phyloP scores from a whole-genome alignment of 2,113 vertebrate species.

The Leucosticte australis region DNA sequence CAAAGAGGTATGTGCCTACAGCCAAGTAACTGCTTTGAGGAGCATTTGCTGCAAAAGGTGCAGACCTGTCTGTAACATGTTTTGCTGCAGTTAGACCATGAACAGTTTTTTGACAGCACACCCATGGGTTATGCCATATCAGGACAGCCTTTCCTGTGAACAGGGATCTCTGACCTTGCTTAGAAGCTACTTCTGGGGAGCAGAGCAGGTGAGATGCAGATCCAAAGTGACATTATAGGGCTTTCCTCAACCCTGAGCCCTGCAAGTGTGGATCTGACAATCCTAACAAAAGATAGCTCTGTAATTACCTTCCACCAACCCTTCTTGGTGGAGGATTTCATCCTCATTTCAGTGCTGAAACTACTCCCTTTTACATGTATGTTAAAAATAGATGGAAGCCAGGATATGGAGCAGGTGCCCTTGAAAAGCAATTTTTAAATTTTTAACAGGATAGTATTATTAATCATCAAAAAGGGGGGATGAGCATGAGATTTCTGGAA shows the following conservation, averaged over 20 bases:
- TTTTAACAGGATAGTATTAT: neutral
- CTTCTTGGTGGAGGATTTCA: neutral
- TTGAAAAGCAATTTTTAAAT: neutral
- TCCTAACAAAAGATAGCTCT: neutral
- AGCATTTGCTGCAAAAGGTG: neutral
- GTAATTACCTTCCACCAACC: neutral
- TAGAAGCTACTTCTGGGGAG: neutral
- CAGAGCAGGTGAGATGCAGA: neutral
- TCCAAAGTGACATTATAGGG: neutral
- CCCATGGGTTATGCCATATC: neutral
- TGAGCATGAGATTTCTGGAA: neutral
- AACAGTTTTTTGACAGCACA: neutral
- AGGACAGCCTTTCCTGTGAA: rapidly evolving
- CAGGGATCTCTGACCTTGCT: neutral
- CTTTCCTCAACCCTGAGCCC: neutral
- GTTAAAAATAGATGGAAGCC: neutral
- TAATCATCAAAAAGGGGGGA: neutral
- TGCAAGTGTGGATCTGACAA: neutral
- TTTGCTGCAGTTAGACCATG: neutral
- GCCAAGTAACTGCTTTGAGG: neutral
- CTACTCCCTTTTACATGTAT: neutral
- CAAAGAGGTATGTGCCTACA: neutral
- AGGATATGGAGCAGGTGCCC: neutral
- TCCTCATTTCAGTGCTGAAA: neutral
- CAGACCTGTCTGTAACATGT: neutral